Evolutionary conservation across 2,797 vertebrate genomes (phyloP), one percentile per base, ranked within the genome.

Genomic region (Sebastes minor): DNA sequence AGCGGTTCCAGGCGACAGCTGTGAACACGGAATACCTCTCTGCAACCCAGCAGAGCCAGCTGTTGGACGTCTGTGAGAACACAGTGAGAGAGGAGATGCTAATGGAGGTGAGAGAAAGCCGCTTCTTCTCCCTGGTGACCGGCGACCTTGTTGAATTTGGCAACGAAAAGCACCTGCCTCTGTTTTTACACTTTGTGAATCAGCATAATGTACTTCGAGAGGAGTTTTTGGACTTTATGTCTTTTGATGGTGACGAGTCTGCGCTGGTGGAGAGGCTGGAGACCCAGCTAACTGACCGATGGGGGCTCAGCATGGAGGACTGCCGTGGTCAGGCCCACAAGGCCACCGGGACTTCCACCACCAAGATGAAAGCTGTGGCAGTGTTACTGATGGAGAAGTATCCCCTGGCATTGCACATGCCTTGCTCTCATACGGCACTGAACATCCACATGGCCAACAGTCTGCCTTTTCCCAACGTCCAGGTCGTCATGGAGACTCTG

Each of bases 221-320:
- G 80, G 98, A 99, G 78, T 98, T 99, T 65, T 32, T 99, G n/a
- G 98, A 98, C 23, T 99, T 99, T 69, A 80, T 99, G 59, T 94
- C 92, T 0, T 97, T 97, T 12, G 97, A 97, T 55, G 94, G 91
- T 0, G 93, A 96, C 2, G 96, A 96, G 0, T 91, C 96, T n/a
- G 90, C 95, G 0, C 87, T 99, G 80, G 96, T 97, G 0, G 96
- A 97, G 63, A 96, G 96, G 81, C 95, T 99, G 70, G 97, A 97
- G 32, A 81, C 95, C 0, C 97, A 95, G 23, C 92, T 99, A 74
- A 98, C 96, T 0, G 97, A 98, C 33, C 97, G 97, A 12, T 99
- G 97, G 97, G 97, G 98, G 6, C 93, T 99, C 12, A 97, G 97
- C 89, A 97, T 99, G 97, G 97, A 99, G 33, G 96, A 98, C 86